Percentiles rank a stretch among this genome's conserved stretches.
Evolutionary conservation across 2,888 invertebrate genomes (phyloP).

Genomic region (Pristionchus maxplancki): DNA sequence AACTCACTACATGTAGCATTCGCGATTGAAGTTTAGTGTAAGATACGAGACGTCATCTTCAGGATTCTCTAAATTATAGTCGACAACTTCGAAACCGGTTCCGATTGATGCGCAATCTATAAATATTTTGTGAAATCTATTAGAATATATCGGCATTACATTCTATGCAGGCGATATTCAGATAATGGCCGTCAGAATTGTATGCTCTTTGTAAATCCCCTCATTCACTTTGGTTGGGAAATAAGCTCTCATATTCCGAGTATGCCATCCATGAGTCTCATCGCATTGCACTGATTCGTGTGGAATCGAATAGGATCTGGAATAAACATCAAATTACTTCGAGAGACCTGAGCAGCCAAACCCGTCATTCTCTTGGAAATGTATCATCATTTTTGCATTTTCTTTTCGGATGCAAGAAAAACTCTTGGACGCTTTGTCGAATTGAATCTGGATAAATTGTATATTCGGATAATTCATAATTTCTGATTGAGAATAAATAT

Average conservation of each 20-base stretch:
- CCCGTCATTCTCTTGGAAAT: no score
- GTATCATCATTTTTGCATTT: no score
- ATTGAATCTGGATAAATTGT: no score
- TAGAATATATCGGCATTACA: not conserved
- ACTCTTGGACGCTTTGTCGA: no score
- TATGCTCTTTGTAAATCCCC: not conserved
- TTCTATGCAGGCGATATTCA: not conserved
- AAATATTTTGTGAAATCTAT: no score
- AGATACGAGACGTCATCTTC: not conserved
- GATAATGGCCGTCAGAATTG: not conserved
- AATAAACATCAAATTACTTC: not conserved
- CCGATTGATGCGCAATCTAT: no score
- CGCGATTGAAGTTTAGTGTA: no score
- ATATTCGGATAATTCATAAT: not conserved
- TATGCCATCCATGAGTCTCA: not conserved
- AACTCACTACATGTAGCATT: no score
- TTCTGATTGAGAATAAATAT: not conserved
- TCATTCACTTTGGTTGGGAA: not conserved
- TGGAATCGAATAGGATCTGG: not conserved
- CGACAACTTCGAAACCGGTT: not conserved
- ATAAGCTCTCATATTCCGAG: not conserved
- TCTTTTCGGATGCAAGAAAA: not conserved
- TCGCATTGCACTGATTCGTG: not conserved
- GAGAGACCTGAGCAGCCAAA: not conserved
- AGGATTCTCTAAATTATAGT: not conserved